These are phyloP conservation scores for Anthopleura sola DNA, from an alignment of 64 coral and sea anemone species.

Conservation along the genomic window DNA sequence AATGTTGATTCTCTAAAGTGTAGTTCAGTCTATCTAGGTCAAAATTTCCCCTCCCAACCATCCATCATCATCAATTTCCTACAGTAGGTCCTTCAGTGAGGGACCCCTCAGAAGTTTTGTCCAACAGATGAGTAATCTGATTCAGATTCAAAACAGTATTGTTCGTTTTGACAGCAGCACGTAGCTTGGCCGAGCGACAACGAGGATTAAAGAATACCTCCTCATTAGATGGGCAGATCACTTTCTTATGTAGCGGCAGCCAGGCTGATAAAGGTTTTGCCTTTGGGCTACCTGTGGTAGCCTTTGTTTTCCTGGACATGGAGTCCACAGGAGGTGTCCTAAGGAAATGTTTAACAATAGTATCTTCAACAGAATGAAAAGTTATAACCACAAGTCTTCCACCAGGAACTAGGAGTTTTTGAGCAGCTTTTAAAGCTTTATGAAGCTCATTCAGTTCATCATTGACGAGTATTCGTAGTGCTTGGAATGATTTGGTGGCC, in stretches of 20 bases:
- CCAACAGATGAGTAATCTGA: constrained; percentile 50
- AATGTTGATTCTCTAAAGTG: no score
- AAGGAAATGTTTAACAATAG: constrained; percentile 79
- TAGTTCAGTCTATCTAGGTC: not conserved
- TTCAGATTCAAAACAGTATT: constrained; percentile 66
- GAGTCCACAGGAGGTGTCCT: constrained; percentile 29
- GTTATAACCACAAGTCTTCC: constrained; percentile 82
- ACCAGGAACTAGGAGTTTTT: constrained; percentile 70
- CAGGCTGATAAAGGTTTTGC: constrained; percentile 20
- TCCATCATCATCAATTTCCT: not conserved
- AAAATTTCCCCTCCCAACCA: not conserved
- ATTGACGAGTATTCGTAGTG: constrained; percentile 83
- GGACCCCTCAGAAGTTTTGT: not conserved
- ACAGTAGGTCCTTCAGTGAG: constrained; percentile 28
- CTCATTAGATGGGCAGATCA: constrained; percentile 67
- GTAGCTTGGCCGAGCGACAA: constrained; percentile 72
- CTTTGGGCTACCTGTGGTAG: constrained; percentile 1
- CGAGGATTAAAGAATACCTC: constrained; percentile 84
- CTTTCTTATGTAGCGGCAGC: constrained; percentile 81
- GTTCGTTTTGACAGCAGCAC: constrained; percentile 74
- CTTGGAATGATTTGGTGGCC: constrained; percentile 83
- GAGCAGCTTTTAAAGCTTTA: constrained; percentile 61
- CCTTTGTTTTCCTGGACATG: not conserved
- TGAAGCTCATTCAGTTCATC: constrained; percentile 89
- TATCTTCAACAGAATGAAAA: constrained; percentile 81